Percentiles rank a stretch among this genome's conserved stretches.
Evolutionary conservation across 2,797 vertebrate species (phyloP).

Genomic region (Gila robusta): DNA sequence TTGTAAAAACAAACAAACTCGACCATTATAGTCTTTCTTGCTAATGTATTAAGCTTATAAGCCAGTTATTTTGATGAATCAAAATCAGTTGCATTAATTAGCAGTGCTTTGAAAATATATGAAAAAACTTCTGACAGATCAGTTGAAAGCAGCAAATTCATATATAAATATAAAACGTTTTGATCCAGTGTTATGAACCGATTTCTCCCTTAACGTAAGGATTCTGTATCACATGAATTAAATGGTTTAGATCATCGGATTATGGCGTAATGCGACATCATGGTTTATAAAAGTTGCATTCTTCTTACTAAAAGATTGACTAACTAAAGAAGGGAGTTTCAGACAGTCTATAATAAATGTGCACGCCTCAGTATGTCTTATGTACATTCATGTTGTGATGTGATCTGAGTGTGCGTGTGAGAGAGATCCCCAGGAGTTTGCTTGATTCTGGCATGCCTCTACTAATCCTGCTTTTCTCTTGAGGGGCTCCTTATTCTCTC

Average conservation of each 20-base stretch:
- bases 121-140: neutral
- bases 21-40: neutral
- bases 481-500: constrained; percentile 71
- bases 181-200: neutral
- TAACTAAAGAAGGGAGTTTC: neutral
- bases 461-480: constrained; percentile 75
- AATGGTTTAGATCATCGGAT: neutral
- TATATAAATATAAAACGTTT: neutral
- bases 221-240: neutral
- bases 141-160: neutral
- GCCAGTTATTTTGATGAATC: neutral
- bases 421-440: constrained; percentile 68
- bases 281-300: neutral
- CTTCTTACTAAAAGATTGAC: constrained; percentile 1
- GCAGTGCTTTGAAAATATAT: neutral
- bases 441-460: constrained; percentile 71
- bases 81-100: neutral
- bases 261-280: neutral
- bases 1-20: neutral
- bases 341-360: neutral
- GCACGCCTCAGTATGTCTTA: neutral
- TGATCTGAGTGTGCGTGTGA: neutral
- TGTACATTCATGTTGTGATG: constrained; percentile 23
- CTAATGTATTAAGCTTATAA: neutral
- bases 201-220: neutral